Evolutionary conservation across 2,797 vertebrate genomes (phyloP).

Genomic region (Diceros bicornis): DNA sequence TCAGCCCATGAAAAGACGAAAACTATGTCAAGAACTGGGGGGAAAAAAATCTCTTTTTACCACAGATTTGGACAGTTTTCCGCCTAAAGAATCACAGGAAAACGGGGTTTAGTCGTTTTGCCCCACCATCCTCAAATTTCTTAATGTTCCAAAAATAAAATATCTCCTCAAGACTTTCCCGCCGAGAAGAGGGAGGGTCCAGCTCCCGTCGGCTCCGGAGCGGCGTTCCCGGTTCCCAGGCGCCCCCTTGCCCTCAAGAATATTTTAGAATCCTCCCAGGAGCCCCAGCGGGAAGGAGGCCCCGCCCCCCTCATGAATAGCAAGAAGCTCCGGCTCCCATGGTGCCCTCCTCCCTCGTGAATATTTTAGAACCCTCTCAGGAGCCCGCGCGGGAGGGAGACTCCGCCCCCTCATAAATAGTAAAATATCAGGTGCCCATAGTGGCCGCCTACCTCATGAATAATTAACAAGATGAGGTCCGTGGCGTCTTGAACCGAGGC

Average conservation of each 20-base stretch:
- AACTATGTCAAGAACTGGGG: not conserved
- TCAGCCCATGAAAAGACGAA: not conserved
- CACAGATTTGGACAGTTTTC: conserved; percentile 78
- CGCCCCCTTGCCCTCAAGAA: not conserved
- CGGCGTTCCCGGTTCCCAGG: not conserved
- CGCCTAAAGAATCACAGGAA: conserved; percentile 66
- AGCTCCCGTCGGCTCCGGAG: not conserved
- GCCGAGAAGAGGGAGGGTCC: not conserved
- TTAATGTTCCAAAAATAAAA: conserved; percentile 28
- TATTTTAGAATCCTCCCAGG: conserved; percentile 75
- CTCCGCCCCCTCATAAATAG: not conserved
- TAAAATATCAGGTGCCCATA: fast-evolving
- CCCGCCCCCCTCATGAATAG: conserved; percentile 58
- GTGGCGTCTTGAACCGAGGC: fast-evolving
- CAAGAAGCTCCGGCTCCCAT: fast-evolving
- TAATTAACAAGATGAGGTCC: fast-evolving
- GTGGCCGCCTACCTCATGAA: not conserved
- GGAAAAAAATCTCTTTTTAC: conserved; percentile 67
- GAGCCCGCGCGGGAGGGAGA: fast-evolving
- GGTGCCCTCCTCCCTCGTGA: not conserved
- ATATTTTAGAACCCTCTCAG: not conserved
- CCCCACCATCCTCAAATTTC: conserved; percentile 65
- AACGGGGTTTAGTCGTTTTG: conserved; percentile 60
- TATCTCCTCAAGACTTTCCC: conserved; percentile 47
- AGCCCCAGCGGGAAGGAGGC: conserved; percentile 71